Percentiles rank a stretch among this genome's conserved stretches.
Conservation (phyloP, 2,888 invertebrate genomes). For the Troides aeacus region DNA sequence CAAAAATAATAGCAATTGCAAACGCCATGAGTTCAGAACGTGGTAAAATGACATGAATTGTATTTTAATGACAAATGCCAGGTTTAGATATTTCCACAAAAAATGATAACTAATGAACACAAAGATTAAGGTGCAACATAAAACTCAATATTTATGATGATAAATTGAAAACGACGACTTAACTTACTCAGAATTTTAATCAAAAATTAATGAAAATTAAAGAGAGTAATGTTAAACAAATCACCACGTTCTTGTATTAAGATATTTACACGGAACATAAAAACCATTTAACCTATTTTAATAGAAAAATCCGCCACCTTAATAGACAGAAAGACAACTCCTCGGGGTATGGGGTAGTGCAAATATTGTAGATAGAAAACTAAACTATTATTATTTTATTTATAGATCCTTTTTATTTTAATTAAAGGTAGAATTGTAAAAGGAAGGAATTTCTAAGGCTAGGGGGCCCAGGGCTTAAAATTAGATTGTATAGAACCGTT, state of each 20-base stretch:
- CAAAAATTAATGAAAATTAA: constrained; percentile 34
- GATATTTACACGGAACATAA: constrained; percentile 62
- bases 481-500: constrained; percentile 63
- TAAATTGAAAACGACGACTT: constrained; percentile 12
- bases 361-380: constrained; percentile 39
- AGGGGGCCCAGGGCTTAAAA: constrained; percentile 40
- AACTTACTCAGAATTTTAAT: constrained; percentile 5
- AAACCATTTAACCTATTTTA: constrained; percentile 67
- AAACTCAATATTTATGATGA: not conserved
- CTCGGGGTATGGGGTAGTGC: constrained; percentile 50
- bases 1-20: constrained; percentile 26
- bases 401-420: constrained; percentile 30
- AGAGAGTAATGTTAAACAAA: constrained; percentile 56
- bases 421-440: constrained; percentile 28
- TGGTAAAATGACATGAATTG: constrained; percentile 26
- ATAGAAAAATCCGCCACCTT: constrained; percentile 75
- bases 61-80: not conserved
- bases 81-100: not conserved
- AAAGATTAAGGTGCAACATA: constrained; percentile 13
- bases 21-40: constrained; percentile 19
- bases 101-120: constrained; percentile 7
- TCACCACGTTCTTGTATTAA: constrained; percentile 56
- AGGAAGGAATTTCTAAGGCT: constrained; percentile 47
- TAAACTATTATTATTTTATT: constrained; percentile 30
- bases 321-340: constrained; percentile 61